These are phyloP conservation scores for Rhinolophus sinicus DNA, from an alignment of 2,113 vertebrate species.

Conservation along the genomic window DNA sequence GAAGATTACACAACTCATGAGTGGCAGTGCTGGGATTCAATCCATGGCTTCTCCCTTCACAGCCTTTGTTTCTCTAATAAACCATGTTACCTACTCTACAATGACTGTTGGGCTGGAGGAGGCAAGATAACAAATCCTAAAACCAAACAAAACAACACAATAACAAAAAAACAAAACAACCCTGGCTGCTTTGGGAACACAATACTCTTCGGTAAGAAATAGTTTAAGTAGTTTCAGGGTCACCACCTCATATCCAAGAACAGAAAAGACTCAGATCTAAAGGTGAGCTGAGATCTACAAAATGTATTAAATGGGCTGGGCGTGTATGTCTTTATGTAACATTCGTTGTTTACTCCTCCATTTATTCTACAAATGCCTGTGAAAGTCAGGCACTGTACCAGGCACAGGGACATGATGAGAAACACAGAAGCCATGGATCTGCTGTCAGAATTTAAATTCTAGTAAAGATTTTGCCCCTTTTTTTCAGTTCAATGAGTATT, in stretches of 20 bases:
- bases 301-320: not conserved
- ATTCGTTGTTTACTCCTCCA: not conserved
- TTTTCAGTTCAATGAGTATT: not conserved
- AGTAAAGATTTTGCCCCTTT: accelerated
- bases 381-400: not conserved
- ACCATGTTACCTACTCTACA: not conserved
- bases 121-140: not conserved
- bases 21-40: not conserved
- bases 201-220: not conserved
- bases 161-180: not conserved
- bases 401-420: not conserved
- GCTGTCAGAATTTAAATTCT: slow-evolving; percentile 46
- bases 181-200: not conserved
- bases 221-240: not conserved
- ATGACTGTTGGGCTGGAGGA: not conserved
- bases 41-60: not conserved
- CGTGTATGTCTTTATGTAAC: not conserved
- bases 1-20: not conserved
- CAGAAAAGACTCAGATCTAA: not conserved
- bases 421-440: not conserved
- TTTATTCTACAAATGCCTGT: not conserved
- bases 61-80: not conserved
- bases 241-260: not conserved
- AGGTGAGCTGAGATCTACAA: not conserved
- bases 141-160: not conserved